Percentiles rank a stretch among this genome's conserved stretches.
Evolutionary conservation across 2,888 invertebrate genomes (phyloP).

Genomic region (Oxycera nigricornis): DNA sequence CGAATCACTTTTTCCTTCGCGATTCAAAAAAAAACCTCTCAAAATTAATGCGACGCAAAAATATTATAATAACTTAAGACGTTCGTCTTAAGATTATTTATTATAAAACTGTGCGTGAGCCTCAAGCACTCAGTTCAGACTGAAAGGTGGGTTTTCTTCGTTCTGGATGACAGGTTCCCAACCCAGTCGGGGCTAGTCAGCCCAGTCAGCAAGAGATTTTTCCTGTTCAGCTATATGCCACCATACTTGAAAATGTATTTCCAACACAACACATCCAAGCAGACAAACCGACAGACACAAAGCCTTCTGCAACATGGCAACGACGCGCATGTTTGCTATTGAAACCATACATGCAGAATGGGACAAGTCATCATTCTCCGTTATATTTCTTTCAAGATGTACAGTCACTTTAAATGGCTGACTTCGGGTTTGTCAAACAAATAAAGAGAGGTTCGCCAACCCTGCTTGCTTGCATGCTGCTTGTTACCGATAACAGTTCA

Average conservation of each 20-base stretch:
- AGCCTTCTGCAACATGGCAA: conserved; percentile 1
- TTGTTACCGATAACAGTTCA: too few species aligned
- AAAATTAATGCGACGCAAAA: conserved; percentile 1
- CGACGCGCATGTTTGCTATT: conserved; percentile 1
- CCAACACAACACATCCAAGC: not conserved
- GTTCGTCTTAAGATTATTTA: not conserved
- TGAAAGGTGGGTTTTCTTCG: conserved; percentile 41
- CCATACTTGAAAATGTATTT: not conserved
- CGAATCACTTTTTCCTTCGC: not conserved
- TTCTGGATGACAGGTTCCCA: conserved; percentile 24
- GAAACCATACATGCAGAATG: not conserved
- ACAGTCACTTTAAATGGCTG: conserved; percentile 8
- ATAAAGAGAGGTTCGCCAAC: too few species aligned
- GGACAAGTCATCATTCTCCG: conserved; percentile 28
- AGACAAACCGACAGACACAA: not conserved
- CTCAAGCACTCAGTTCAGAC: conserved; percentile 58
- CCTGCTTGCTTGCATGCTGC: too few species aligned
- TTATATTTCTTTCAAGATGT: conserved; percentile 23
- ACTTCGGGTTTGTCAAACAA: too few species aligned
- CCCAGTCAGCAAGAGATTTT: not conserved
- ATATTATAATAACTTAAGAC: conserved; percentile 1
- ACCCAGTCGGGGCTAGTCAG: not conserved
- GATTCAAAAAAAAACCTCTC: not conserved
- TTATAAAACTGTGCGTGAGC: conserved; percentile 42
- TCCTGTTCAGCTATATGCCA: too few species aligned